Evolutionary conservation across 2,113 vertebrate genomes (phyloP), one percentile per base, ranked within the genome.

Genomic region (Chroicocephalus ridibundus): DNA sequence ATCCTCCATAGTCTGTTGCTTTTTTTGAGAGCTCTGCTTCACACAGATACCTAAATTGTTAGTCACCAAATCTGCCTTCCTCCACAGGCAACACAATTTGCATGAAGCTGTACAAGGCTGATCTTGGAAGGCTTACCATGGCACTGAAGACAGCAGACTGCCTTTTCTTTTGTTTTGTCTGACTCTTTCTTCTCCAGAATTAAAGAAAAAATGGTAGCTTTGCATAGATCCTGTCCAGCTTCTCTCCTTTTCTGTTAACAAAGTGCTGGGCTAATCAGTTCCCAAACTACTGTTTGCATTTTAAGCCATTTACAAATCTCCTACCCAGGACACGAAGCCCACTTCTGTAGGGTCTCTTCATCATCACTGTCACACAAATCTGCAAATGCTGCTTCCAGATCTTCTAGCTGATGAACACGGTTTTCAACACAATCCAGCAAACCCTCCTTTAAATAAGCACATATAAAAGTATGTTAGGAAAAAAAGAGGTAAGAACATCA

Each of bases 351-450:
- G 1, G 98, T 98, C 96, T 99, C 99, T 32, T 99, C 98, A 7
- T 98, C 94, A 79, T 99, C 99, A 21, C 96, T 98, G 52, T 99
- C 99, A 71, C 99, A 98, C 38, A 99, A 97, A 89, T 99, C 99
- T 15, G 99, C 99, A 94, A 99, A 99, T 2, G 98, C 98, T 38
- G 98, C 98, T 97, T 99, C 99, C 82, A 99, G 98, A 78, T 99
- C 99, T 97, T 99, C 99, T 54, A 99, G 96, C 77, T 99, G 99
- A 90, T 82, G 99, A 7, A 98, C 96, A 26, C 99, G 99, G 66
- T 86, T 97, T 94, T 99, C 99, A 32, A 99, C 99, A 94, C 99
- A 99, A 93, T 99, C 99, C 44, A 98, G 84, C 29, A 99, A 97
- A 25, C 77, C 93, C 38, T 98, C 98, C 98, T 98, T 97, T 70